Conservation (phyloP, 2,888 invertebrate species). For the Tridacna gigas region DNA sequence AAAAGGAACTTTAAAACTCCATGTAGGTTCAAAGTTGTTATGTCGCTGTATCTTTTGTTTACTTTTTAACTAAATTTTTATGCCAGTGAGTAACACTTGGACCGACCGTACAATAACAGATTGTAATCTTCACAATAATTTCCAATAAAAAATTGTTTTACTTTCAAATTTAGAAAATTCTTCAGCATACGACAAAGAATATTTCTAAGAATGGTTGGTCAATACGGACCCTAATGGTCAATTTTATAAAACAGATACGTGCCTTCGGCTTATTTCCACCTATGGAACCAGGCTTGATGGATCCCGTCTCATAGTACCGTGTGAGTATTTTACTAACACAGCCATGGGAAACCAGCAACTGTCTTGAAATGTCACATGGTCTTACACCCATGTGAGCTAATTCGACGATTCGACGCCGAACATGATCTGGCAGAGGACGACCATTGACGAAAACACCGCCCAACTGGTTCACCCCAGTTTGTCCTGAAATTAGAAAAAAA, state of each 20-base stretch:
- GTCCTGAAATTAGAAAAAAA: constrained; percentile 88
- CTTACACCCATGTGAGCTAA: constrained; percentile 96
- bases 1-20: too few relatives aligned
- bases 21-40: too few relatives aligned
- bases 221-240: too few relatives aligned
- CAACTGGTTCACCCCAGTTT: constrained; percentile 98
- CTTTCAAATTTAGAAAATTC: too few relatives aligned
- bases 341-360: constrained; percentile 97
- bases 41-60: too few relatives aligned
- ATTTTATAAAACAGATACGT: constrained; percentile 55
- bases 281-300: constrained; percentile 96
- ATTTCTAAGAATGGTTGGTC: too few relatives aligned
- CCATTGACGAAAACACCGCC: constrained; percentile 99
- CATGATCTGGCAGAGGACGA: constrained; percentile 97
- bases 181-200: too few relatives aligned
- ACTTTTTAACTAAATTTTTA: too few relatives aligned
- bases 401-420: constrained; percentile 96
- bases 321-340: constrained; percentile 99
- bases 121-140: too few relatives aligned
- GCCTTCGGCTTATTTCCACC: constrained; percentile 98
- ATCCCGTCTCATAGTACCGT: constrained; percentile 98
- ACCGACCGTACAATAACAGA: too few relatives aligned
- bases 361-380: constrained; percentile 98
- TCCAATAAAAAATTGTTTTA: too few relatives aligned
- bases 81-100: too few relatives aligned